These are phyloP conservation scores for Spinus pinus DNA, from an alignment of 2,797 vertebrate species.

Conservation along the genomic window DNA sequence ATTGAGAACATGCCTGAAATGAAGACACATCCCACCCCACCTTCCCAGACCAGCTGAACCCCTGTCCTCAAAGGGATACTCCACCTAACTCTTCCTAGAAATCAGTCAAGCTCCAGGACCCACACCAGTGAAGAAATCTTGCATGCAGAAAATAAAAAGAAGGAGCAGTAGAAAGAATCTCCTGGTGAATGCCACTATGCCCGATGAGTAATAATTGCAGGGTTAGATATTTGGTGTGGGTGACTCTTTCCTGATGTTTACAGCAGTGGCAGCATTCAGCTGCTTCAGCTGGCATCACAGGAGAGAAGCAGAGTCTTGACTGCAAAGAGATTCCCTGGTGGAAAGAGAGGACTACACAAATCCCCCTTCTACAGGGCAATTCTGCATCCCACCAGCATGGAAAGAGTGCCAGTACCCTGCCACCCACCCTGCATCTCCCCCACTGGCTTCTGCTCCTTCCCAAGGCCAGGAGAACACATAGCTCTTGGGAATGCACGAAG, in stretches of 20 bases:
- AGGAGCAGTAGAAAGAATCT: neutral
- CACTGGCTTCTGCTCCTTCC: neutral
- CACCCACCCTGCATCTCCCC: neutral
- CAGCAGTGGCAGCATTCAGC: neutral
- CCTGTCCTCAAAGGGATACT: neutral
- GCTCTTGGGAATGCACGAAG: neutral
- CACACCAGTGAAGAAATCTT: neutral
- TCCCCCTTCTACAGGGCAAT: neutral
- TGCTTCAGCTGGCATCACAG: neutral
- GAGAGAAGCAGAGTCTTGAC: neutral
- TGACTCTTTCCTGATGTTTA: neutral
- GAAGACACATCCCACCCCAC: neutral
- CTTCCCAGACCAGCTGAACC: neutral
- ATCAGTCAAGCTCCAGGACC: neutral
- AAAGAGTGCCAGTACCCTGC: neutral
- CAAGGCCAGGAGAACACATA: neutral
- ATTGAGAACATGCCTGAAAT: neutral
- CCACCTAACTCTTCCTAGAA: neutral
- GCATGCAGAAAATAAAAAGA: neutral
- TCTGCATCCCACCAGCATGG: neutral
- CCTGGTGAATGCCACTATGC: neutral
- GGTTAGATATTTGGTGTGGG: neutral
- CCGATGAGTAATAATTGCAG: neutral
- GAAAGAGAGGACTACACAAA: neutral
- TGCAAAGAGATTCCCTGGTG: neutral